These are phyloP conservation scores for Solea solea DNA, from an alignment of 2,113 vertebrate genomes.

Conservation along the genomic window DNA sequence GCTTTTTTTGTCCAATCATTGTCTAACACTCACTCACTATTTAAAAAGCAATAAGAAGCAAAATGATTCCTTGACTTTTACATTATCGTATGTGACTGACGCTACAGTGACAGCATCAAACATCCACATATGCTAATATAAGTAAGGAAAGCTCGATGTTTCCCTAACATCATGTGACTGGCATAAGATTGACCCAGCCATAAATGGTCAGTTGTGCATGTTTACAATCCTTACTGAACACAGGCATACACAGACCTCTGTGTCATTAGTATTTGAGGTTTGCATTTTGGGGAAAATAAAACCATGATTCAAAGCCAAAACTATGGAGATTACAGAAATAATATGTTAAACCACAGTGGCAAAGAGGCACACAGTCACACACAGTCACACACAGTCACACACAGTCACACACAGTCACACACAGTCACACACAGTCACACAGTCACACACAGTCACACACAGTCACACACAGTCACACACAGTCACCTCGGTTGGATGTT, in stretches of 20 bases:
- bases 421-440: too few relatives aligned
- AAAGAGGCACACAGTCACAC: conserved; percentile 12
- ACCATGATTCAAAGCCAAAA: not conserved
- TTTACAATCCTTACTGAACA: not conserved
- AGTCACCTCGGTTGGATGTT: conserved; percentile 38
- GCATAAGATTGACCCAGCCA: not conserved
- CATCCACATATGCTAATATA: not conserved
- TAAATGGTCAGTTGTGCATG: not conserved
- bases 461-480: conserved; percentile 29
- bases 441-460: conserved; percentile 29
- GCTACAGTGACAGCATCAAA: not conserved
- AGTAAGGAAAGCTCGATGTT: not conserved
- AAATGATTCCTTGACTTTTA: not conserved
- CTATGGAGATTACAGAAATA: too few relatives aligned
- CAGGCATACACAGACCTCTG: not conserved
- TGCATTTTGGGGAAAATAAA: too few relatives aligned
- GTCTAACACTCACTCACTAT: not conserved
- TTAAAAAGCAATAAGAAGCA: too few relatives aligned
- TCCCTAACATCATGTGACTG: not conserved
- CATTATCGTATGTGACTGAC: not conserved
- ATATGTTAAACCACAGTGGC: not conserved
- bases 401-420: too few relatives aligned
- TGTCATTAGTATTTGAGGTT: not conserved
- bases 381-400: too few relatives aligned
- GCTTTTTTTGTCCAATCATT: not conserved